Base-by-base conservation (phyloP, 2,113 vertebrate genomes). In the Clarias gariepinus region DNA sequence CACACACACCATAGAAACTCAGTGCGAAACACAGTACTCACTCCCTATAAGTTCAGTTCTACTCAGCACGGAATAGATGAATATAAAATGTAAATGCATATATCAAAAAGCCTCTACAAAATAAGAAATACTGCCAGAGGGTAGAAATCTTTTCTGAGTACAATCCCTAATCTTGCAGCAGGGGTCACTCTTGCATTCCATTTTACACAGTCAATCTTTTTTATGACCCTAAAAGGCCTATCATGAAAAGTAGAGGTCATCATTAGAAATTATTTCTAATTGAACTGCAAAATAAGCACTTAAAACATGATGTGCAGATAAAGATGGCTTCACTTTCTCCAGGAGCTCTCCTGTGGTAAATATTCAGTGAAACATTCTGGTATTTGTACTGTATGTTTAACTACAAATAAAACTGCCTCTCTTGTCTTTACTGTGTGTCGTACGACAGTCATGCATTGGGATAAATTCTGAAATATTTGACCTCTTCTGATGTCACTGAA, bases 131-230 rank as follows among this genome's bases (percentile, higher is more conserved):
- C 23, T 81, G 58, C 47, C 3, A 15, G 11, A 55, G 58, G 15
- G 11, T 4, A 81, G 60, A 81, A 41, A 58, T 69, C 0, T 61
- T 69, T 64, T 21, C 52, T n/a, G 73, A 53, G 66, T 53, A 23
- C 1, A 19, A 18, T 61, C 23, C 16, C 60, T 79, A 47, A 81
- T 78, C 60, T 7, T 83, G 63, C 95, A 91, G 93, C 92, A 94
- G 95, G 93, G 92, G 94, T 93, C 94, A 94, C 93, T 94, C 90
- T 94, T 93, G 94, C 84, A 90, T 89, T 85, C 53, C 33, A 78
- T 47, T 82, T 66, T 66, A 25, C 19, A 61, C 52, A 52, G 18
- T 52, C 55, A 82, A 10, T 68, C n/a, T 53, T 13, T 36, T 85
- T 85, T 77, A 30, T 36, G 76, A 69, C 60, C 33, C 81, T 66